Conservation (phyloP, 2,888 invertebrate species). For the Microplitis manilae region DNA sequence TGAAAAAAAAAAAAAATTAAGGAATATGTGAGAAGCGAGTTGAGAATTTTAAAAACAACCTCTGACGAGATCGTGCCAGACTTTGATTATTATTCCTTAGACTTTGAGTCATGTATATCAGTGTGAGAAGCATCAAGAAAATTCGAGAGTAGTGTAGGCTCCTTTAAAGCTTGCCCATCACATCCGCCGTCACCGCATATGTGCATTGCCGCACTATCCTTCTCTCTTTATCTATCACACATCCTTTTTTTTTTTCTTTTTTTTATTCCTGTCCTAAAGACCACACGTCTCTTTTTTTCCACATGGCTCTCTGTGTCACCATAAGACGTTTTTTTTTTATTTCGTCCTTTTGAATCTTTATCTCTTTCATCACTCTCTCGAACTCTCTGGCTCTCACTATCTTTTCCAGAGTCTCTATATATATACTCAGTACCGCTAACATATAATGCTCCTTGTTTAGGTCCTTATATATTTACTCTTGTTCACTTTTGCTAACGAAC, state of each 20-base stretch:
- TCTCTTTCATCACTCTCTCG: conserved; percentile 24
- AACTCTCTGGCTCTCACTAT: conserved; percentile 12
- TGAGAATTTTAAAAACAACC: not conserved
- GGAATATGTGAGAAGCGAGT: not conserved
- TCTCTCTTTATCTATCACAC: conserved; percentile 43
- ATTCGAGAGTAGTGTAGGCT: conserved; percentile 8
- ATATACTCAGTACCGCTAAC: not conserved
- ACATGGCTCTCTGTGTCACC: conserved; percentile 31
- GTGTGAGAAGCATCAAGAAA: conserved; percentile 17
- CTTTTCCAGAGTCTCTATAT: conserved; percentile 16
- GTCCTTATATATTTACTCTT: not conserved
- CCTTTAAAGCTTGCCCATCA: conserved; percentile 51
- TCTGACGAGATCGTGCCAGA: not conserved
- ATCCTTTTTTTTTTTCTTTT: not conserved
- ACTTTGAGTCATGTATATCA: conserved; percentile 15
- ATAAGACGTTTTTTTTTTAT: conserved; percentile 29
- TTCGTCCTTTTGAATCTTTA: not conserved
- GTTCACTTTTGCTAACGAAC: conserved; percentile 13
- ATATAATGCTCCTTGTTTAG: conserved; percentile 7
- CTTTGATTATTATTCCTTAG: not conserved
- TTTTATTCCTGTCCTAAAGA: not conserved
- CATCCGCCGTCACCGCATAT: conserved; percentile 66
- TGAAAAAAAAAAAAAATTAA: not conserved
- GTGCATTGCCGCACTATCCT: conserved; percentile 62
- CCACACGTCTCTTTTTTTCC: conserved; percentile 18